phyloP scores from a whole-genome alignment of 2,888 invertebrate genomes.

The Brachynemurus nebulosus region DNA sequence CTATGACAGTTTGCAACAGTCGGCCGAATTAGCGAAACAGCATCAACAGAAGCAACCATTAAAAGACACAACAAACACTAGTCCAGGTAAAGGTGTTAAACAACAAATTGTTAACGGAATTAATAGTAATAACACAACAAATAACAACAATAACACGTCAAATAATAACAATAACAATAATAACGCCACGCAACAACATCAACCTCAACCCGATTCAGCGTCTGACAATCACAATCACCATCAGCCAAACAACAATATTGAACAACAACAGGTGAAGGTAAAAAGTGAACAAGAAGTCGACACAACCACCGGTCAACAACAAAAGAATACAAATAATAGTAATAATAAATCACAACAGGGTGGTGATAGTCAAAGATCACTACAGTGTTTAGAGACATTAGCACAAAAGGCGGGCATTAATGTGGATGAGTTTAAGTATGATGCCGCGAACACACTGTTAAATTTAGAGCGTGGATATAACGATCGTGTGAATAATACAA shows the following conservation, averaged over 20 bases:
- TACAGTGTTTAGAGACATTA: slow-evolving; percentile 57
- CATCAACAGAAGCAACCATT: slow-evolving; percentile 28
- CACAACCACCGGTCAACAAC: slow-evolving; percentile 11
- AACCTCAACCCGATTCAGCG: neutral
- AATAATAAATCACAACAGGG: slow-evolving; percentile 7
- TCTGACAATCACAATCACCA: neutral
- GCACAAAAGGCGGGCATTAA: slow-evolving; percentile 62
- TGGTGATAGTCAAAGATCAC: slow-evolving; percentile 31
- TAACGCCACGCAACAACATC: neutral
- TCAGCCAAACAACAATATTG: neutral
- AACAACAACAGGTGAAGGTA: neutral
- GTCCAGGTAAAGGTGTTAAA: slow-evolving; percentile 12
- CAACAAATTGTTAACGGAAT: slow-evolving; percentile 24
- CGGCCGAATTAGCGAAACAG: slow-evolving; percentile 22
- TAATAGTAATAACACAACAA: slow-evolving; percentile 20
- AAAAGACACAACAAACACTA: slow-evolving; percentile 32
- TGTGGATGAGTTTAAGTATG: slow-evolving; percentile 57
- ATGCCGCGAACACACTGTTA: slow-evolving; percentile 47
- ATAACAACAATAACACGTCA: slow-evolving; percentile 22
- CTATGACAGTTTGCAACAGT: slow-evolving; percentile 43
- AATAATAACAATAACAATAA: slow-evolving; percentile 5
- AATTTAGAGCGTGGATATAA: slow-evolving; percentile 45
- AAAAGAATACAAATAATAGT: slow-evolving; percentile 11
- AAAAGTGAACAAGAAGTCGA: neutral
- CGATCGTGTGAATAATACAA: slow-evolving; percentile 21